Evolutionary conservation across 1,140 invertebrate genomes (phyloP), one percentile per base, ranked within the genome.

Genomic region (Temnothorax longispinosus): DNA sequence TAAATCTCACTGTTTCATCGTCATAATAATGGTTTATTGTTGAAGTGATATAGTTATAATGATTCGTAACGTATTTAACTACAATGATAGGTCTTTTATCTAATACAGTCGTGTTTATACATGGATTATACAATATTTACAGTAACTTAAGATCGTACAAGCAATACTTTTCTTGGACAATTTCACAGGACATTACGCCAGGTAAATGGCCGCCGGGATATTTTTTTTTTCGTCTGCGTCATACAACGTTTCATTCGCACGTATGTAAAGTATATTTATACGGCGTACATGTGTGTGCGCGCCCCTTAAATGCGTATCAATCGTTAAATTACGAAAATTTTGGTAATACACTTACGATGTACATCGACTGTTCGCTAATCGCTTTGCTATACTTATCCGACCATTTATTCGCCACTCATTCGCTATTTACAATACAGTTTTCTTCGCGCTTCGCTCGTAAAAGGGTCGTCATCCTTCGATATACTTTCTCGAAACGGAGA

Each of bases 81-180:
- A 95, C 93, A 94, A 94, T 95, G 93, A 94, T 94, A 94, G 91
- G 93, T 93, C 93, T 87, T 93, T 94, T 93, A 94, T 91, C 91
- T 95, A 94, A 90, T 93, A 93, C 91, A 95, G 90, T 95, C 90
- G 94, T 94, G 91, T 95, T 95, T 95, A 95, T 95, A 95, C 95
- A 95, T 92, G 93, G 94, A 95, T 95, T 95, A 95, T 95, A 95
- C 95, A 95, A 94, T 95, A 95, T 95, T 90, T 95, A 95, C 94
- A 95, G 88, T 88, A 93, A 94, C 91, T 91, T 93, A 94, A 92
- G 92, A 91, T 94, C 85, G 89, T 93, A 93, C 54, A 93, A 94
- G 93, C 94, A 93, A 93, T 92, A 94, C 89, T 87, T 92, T 91
- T 94, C 92, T 93, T 94, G 91, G 93, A 94, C 93, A 94, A 93